phyloP scores from a whole-genome alignment of 2,113 vertebrate genomes.

The Mormoops blainvillei region DNA sequence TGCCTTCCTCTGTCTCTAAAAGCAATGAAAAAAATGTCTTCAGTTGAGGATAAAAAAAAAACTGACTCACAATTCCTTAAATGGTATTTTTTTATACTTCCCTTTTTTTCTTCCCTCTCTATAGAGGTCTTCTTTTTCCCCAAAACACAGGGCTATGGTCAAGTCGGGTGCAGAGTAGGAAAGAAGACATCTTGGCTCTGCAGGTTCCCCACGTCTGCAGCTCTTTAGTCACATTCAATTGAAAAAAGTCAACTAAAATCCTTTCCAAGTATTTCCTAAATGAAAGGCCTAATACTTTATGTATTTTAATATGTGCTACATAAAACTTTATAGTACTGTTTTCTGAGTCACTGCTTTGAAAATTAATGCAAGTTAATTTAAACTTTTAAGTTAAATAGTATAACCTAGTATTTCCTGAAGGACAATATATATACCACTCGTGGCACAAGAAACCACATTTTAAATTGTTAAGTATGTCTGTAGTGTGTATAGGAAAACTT shows the following conservation, averaged over 20 bases:
- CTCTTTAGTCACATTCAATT: not conserved
- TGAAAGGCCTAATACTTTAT: not conserved
- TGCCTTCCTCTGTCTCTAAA: too few relatives aligned
- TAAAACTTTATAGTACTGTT: constrained; percentile 1
- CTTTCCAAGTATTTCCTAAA: not conserved
- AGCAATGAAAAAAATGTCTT: too few relatives aligned
- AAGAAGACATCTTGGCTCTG: not conserved
- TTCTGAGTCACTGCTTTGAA: not conserved
- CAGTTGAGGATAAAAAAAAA: too few relatives aligned
- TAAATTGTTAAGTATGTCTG: not conserved
- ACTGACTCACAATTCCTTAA: not conserved
- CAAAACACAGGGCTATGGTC: not conserved
- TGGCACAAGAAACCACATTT: not conserved
- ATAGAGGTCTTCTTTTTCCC: not conserved
- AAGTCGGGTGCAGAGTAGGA: not conserved
- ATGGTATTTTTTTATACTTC: not conserved
- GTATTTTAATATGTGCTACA: not conserved
- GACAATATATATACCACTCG: not conserved
- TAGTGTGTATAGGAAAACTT: not conserved
- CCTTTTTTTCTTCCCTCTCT: not conserved
- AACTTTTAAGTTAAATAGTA: not conserved
- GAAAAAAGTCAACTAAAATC: not conserved
- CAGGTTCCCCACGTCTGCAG: not conserved
- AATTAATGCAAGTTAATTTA: not conserved
- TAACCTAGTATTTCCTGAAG: not conserved